Evolutionary conservation across 2,113 vertebrate genomes (phyloP), one percentile per base, ranked within the genome.

Genomic region (Hyperopisus bebe): DNA sequence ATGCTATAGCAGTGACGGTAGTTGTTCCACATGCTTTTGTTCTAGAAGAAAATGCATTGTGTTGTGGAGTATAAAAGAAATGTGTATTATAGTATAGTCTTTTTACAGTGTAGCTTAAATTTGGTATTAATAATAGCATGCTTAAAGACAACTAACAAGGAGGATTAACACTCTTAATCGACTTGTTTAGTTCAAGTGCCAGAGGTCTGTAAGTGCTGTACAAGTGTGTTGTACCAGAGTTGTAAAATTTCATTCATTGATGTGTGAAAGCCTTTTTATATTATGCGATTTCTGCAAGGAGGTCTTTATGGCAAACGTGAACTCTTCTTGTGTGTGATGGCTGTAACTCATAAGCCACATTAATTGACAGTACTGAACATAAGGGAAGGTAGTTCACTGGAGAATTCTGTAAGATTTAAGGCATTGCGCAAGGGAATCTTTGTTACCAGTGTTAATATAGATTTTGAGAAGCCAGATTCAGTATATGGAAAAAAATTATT

Each of bases 171-270:
- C 70, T 39, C 27, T 39, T 77, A 77, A 39, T 39, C 5, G 15
- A 39, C 70, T 77, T 39, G 31, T 77, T 77, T 77, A 39, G 70
- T 77, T 77, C 35, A 77, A 77, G 13, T 42, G 70, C 31, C 70
- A 39, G 35, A 77, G 70, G 70, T 77, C 70, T 39, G 27, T 77
- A 77, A 39, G 70, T 77, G 70, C 70, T 77, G 70, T 77, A 77
- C 70, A 35, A 77, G 70, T 11, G 70, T 39, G 70, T 77, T 39
- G 35, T 77, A 77, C 31, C 27, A 19, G 31, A 77, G 70, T 77
- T 77, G 70, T 77, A 77, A 77, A 42, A 77, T 77, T 39, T 77
- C 70, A 77, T 77, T 77, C 70, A 77, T 42, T 77, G 70, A 77
- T 77, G 70, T 77, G 70, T 42, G 70, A 77, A 77, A 77, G 35